These are phyloP conservation scores for Heliconius erato DNA, from an alignment of 2,888 invertebrate genomes.

Conservation along the genomic window DNA sequence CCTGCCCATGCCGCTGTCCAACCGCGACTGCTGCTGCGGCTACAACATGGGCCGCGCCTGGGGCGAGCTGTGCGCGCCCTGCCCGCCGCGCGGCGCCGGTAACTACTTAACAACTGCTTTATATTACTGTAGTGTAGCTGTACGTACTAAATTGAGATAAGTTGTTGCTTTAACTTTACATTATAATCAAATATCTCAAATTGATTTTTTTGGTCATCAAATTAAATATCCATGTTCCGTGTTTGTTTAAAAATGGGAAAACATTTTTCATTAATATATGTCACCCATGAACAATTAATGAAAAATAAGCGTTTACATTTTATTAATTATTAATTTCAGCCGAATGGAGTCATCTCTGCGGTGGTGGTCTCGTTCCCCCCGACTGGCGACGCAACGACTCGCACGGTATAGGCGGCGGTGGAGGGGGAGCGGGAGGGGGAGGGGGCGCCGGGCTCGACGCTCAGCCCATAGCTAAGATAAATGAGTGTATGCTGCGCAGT, in stretches of 20 bases:
- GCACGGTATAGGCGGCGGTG: conserved; percentile 53
- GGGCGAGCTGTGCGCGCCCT: conserved; percentile 91
- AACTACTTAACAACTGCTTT: conserved; percentile 53
- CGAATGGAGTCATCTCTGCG: conserved; percentile 87
- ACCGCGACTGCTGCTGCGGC: conserved; percentile 94
- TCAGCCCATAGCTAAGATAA: conserved; percentile 82
- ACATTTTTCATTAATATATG: too few species aligned
- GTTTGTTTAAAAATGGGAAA: too few species aligned
- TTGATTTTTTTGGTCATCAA: too few species aligned
- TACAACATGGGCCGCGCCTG: conserved; percentile 95
- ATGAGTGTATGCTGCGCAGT: conserved; percentile 91
- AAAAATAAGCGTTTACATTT: too few species aligned
- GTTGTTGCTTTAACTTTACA: too few species aligned
- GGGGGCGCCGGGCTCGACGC: conserved; percentile 56
- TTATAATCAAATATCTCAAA: too few species aligned
- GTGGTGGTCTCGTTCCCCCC: conserved; percentile 73
- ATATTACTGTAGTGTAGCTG: not conserved
- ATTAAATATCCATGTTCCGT: too few species aligned
- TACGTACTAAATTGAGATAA: not conserved
- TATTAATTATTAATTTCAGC: conserved; percentile 68
- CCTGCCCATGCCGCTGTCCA: conserved; percentile 89
- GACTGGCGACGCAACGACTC: conserved; percentile 77
- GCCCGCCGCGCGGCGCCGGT: conserved; percentile 86
- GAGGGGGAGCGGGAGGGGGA: conserved; percentile 55
- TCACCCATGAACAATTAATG: too few species aligned